A percentile compares a stretch with the other conserved stretches of the same genome.
These are phyloP conservation scores for Nasonovia ribisnigri DNA, from an alignment of 2,888 invertebrate genomes.

Conservation along the genomic window DNA sequence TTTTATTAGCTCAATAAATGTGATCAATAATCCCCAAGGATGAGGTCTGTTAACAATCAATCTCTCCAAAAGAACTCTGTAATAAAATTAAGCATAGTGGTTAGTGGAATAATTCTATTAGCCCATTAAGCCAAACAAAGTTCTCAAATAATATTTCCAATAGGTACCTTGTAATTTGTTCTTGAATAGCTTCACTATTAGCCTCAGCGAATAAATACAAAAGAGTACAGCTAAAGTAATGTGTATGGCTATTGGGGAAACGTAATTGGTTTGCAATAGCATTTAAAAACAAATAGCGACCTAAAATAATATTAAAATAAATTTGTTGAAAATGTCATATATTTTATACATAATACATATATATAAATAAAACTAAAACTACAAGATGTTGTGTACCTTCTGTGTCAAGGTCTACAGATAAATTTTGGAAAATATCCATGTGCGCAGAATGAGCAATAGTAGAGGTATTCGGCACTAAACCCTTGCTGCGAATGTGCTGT, in stretches of 20 bases:
- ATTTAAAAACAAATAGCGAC: slow-evolving; percentile 94
- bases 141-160: background rate
- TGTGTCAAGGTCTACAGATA: slow-evolving; percentile 97
- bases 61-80: slow-evolving; percentile 90
- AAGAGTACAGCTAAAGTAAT: slow-evolving; percentile 98
- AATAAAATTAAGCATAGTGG: slow-evolving; percentile 67
- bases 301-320: slow-evolving; percentile 65
- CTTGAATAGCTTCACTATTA: slow-evolving; percentile 96
- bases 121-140: background rate
- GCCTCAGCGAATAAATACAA: slow-evolving; percentile 98
- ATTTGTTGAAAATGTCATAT: background rate
- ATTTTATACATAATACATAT: background rate
- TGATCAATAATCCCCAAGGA: slow-evolving; percentile 98
- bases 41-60: slow-evolving; percentile 98
- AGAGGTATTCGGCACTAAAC: slow-evolving; percentile 93
- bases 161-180: slow-evolving; percentile 84
- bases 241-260: slow-evolving; percentile 99
- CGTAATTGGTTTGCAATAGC: slow-evolving; percentile 98
- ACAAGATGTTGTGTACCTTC: slow-evolving; percentile 81
- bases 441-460: slow-evolving; percentile 99
- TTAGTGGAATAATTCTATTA: slow-evolving; percentile 64
- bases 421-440: slow-evolving; percentile 99
- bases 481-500: slow-evolving; percentile 88
- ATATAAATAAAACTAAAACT: slow-evolving; percentile 66
- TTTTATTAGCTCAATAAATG: slow-evolving; percentile 98